Conservation (phyloP, 2,113 vertebrate genomes). For the Lonchura striata region DNA sequence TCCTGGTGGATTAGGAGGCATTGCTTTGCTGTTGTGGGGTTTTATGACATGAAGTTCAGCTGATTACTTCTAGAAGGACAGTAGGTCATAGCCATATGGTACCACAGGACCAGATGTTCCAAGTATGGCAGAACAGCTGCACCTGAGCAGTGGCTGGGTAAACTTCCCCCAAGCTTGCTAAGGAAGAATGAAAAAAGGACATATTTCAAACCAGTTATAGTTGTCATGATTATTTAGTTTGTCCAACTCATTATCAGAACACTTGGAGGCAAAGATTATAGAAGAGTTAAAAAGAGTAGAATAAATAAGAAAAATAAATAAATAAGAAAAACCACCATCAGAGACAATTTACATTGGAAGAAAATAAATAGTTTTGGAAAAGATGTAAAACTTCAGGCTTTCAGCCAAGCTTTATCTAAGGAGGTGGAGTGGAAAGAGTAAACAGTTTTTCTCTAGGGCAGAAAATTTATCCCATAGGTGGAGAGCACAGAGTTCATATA, state of each 20-base stretch:
- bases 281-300: slow-evolving; percentile 9
- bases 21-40: slow-evolving; percentile 5
- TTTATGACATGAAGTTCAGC: slow-evolving; percentile 13
- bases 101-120: slow-evolving; percentile 28
- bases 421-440: background rate
- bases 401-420: slow-evolving; percentile 25
- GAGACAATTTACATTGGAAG: slow-evolving; percentile 15
- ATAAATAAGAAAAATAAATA: background rate
- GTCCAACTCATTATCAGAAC: background rate
- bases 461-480: background rate
- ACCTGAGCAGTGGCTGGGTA: background rate
- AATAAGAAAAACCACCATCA: background rate
- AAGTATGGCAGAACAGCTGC: background rate
- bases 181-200: background rate
- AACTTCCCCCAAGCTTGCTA: background rate
- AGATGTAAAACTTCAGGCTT: slow-evolving; percentile 24
- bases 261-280: background rate
- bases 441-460: background rate
- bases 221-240: background rate
- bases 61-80: background rate
- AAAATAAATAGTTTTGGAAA: slow-evolving; percentile 27
- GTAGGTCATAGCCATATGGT: background rate
- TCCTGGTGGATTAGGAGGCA: background rate
- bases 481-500: background rate
- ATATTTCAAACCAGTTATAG: background rate